A percentile compares a stretch with the other conserved stretches of the same genome.
Conservation (phyloP, 2,113 vertebrate species). For the Phalacrocorax brasilianus region DNA sequence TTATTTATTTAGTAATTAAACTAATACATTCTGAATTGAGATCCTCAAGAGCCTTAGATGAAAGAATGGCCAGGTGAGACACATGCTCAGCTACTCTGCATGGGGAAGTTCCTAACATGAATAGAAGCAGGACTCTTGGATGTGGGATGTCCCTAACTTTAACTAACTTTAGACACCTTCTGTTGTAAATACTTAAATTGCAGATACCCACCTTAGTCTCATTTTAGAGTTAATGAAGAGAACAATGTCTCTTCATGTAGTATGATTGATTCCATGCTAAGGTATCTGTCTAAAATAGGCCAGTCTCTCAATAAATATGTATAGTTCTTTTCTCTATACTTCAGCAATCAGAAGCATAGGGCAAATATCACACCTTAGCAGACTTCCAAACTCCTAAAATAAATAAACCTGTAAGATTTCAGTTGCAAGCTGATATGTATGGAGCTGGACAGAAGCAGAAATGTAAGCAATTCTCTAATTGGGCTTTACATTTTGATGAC, state of each 20-base stretch:
- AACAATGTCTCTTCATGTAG: neutral
- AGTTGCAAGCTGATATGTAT: neutral
- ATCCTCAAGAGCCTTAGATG: neutral
- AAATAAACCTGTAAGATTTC: neutral
- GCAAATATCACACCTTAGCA: neutral
- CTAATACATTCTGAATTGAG: neutral
- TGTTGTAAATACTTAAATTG: neutral
- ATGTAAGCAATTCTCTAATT: neutral
- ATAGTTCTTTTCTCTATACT: neutral
- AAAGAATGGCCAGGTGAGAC: neutral
- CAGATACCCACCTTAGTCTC: neutral
- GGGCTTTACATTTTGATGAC: neutral
- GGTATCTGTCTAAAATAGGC: neutral
- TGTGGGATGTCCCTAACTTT: neutral
- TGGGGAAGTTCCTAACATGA: neutral
- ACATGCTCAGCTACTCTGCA: neutral
- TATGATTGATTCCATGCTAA: neutral
- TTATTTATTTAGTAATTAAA: neutral
- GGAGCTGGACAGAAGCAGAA: neutral
- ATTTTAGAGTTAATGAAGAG: neutral
- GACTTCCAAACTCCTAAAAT: neutral
- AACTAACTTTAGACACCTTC: neutral
- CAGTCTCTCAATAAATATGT: neutral
- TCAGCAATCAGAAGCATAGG: neutral
- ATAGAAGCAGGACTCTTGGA: neutral